Base-by-base conservation (phyloP, 2,113 vertebrate species). In the Boleophthalmus pectinirostris region DNA sequence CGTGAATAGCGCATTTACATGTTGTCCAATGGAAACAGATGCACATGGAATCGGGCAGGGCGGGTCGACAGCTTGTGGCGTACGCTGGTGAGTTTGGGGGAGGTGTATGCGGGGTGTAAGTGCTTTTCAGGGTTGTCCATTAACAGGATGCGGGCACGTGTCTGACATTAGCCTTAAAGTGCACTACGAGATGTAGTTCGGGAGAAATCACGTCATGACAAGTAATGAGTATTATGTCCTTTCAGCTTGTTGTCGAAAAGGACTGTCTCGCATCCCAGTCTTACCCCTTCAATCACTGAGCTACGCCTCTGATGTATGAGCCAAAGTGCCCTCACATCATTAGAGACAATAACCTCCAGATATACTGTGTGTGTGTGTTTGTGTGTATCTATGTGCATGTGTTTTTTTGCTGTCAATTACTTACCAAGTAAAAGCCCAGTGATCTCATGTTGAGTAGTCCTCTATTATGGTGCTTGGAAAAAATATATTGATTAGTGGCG, bases 41-140 rank as follows among this genome's bases (percentile, higher is more conserved):
- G 79, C 71, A 45, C 75, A 74, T 73, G 72, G 81, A 88, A 85
- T 82, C 77, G 80, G 82, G 68, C 72, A 73, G 80, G 79, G 78
- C 83, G 80, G 83, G 78, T 85, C 80, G 85, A 82, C 78, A 87
- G 83, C 85, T 87, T 78, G 75, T 81, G 79, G 80, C 49, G 69
- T 73, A 69, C 33, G 77, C 11, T 21, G 12, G 38, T 60, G 66
- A 69, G 74, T 60, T 77, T 74, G 68, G 46, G 56, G 35, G 79
- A 72, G 72, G 66, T 25, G 61, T 24, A 56, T 81, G 51, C 69
- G 54, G 23, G 38, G 38, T 10, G 38, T 8, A 43, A 43, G 9
- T 43, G 38, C 10, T 43, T 43, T 68, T 60, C n/a, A 53, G 51
- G 29, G 16, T 16, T 49, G 15, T 9, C 29, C 13, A 25, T 24